Conservation (phyloP, 2,888 invertebrate genomes). For the Ophion ventricosus region DNA sequence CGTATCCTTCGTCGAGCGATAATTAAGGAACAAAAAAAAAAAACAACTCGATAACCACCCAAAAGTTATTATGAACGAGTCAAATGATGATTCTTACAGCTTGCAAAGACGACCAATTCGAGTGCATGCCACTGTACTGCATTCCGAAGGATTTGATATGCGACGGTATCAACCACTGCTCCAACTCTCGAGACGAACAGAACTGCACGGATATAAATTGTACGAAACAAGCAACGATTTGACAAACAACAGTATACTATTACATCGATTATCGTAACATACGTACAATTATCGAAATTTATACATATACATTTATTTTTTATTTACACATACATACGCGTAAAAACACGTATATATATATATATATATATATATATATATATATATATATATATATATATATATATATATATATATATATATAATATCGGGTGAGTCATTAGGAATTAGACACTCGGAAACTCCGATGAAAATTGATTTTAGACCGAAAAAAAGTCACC, state of each 20-base stretch:
- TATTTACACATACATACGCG: constrained; percentile 1
- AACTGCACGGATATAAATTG: constrained; percentile 84
- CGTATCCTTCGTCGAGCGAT: constrained; percentile 37
- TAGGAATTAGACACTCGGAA: too few species aligned
- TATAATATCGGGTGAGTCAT: too few species aligned
- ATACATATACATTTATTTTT: constrained; percentile 10
- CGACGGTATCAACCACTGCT: constrained; percentile 89
- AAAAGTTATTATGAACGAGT: constrained; percentile 57
- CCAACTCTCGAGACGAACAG: constrained; percentile 89
- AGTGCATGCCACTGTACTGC: constrained; percentile 90
- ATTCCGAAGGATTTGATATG: constrained; percentile 86
- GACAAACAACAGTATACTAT: constrained; percentile 62
- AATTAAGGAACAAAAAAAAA: constrained; percentile 12
- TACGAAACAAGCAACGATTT: constrained; percentile 69
- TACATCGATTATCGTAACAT: constrained; percentile 38
- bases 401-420: too few species aligned
- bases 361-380: neutral
- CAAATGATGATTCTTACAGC: constrained; percentile 83
- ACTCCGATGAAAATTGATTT: too few species aligned
- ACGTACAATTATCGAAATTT: constrained; percentile 34
- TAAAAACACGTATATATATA: neutral
- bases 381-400: too few species aligned
- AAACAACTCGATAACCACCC: constrained; percentile 21
- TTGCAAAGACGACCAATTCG: constrained; percentile 89
- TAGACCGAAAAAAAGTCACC: too few species aligned